Base-by-base conservation (phyloP, 2,888 invertebrate species). In the Rhingia rostrata region DNA sequence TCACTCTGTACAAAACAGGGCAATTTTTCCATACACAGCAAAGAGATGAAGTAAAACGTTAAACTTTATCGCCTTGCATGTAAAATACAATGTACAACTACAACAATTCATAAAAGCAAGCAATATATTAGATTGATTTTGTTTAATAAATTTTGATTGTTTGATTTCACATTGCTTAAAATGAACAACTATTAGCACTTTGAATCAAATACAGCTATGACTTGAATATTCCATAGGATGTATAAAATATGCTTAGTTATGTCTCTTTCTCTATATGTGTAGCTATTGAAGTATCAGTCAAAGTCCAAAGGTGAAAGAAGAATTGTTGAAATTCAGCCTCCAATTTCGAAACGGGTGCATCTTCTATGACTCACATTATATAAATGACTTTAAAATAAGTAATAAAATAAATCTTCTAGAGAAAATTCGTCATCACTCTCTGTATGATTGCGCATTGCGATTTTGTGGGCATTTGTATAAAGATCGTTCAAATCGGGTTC, bases 391-490 rank as follows among this genome's bases (percentile, higher is more conserved):
- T 12, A 82, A 43, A 82, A 82, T 12, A 77, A 39, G 49, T 82
- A 77, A 87, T 90, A 90, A 77, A 89, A 90, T 75, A 88, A 88
- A 64, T 90, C 91, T 43, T 88, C 89, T 9, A 89, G 64, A n/a
- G 88, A 87, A 6, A 88, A 79, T 54, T 91, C 90, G 35, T 90
- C 90, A 33, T 89, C 90, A 79, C 88, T 90, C 6, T 90, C 90
- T 12, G 82, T 54, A 0, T 53, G 37, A 7, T 75, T 87, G 10
- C 87, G 87, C 49, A 88, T 56, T 9, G 88, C 87, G 53, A 91
- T 91, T 85, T 90, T 91, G 78, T 91, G 91, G 9, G 90, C 91
- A 87, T 90, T 90, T 37, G 89, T 88, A 69, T 91, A 91, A 72
- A 91, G 87, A 88, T 91, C 91, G 70, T 88, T 88, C 30, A 88